Base-by-base conservation (phyloP, 2,888 invertebrate genomes). In the Xestoiulus laeticollis region DNA sequence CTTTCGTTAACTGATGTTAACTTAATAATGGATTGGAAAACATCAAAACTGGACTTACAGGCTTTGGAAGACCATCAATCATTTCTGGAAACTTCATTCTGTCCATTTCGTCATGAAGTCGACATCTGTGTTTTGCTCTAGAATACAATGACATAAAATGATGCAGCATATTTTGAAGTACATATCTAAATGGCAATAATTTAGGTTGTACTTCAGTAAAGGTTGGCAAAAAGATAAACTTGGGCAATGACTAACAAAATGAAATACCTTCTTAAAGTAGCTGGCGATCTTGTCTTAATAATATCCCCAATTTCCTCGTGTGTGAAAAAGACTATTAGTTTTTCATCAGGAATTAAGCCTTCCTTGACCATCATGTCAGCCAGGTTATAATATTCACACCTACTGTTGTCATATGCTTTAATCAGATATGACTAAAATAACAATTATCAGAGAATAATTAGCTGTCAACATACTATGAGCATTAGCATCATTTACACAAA, bases 41-140 rank as follows among this genome's bases (percentile, higher is more conserved):
- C 38, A 38, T 5, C 8, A 8, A 38, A 38, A 38, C 38, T 38
- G 38, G 1, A 38, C 90, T 90, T 89, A 91, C 91, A 12, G 92
- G 92, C 59, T 90, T 88, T 2, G 93, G 93, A 87, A 92, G 89
- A 32, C 94, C 94, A 22, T 90, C 88, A 88, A 90, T 91, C 10
- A 96, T 90, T 91, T 96, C 95, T 0, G 94, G 93, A 91, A 95
- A 96, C 90, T 93, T 93, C 10, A 95, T 90, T 87, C 93, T 93
- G 89, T 94, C 93, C 94, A 96, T 94, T 68, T 93, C 91, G 0
- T 93, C 92, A 90, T 94, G 93, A 48, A 95, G 92, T 90, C 94
- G 94, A 89, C 94, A 93, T 86, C 96, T 93, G 90, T 94, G 94
- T 22, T 93, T 91, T 0, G 96, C 96, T 91, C 96, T 96, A 10